These are phyloP conservation scores for Himalopsyche phryganea DNA, from an alignment of 1,140 invertebrate species.

Conservation along the genomic window DNA sequence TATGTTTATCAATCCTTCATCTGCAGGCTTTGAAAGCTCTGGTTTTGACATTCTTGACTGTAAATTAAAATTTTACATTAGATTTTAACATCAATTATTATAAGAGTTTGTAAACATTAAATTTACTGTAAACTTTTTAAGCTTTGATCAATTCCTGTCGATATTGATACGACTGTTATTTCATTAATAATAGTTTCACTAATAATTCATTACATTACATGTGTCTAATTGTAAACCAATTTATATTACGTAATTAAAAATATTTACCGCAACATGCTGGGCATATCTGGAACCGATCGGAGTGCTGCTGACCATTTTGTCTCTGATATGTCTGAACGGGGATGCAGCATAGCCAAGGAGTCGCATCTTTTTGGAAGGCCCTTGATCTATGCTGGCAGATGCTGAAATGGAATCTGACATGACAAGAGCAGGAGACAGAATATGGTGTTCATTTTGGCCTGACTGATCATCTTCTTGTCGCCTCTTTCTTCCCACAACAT, in stretches of 20 bases:
- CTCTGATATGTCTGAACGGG: constrained; percentile 36
- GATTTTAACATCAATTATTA: too few species aligned
- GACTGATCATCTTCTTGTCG: constrained; percentile 36
- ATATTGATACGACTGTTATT: too few species aligned
- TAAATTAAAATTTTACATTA: too few species aligned
- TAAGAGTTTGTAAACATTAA: too few species aligned
- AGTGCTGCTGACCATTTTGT: constrained; percentile 29
- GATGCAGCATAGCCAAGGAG: constrained; percentile 38
- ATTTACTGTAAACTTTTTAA: too few species aligned
- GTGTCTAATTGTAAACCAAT: too few species aligned
- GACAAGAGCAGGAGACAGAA: constrained; percentile 5
- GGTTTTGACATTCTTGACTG: background rate
- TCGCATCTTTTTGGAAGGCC: constrained; percentile 33
- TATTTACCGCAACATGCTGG: background rate
- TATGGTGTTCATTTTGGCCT: background rate
- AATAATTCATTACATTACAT: too few species aligned
- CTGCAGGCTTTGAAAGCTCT: too few species aligned
- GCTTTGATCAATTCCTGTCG: too few species aligned
- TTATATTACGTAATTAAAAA: too few species aligned
- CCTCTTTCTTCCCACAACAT: constrained; percentile 48
- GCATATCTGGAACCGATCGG: constrained; percentile 13
- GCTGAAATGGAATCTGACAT: background rate
- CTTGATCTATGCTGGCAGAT: background rate
- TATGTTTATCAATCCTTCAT: too few species aligned
- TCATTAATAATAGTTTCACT: too few species aligned